Percentiles rank a stretch among this genome's conserved stretches.
phyloP scores from a whole-genome alignment of 2,888 invertebrate species.

The Netelia inedita region DNA sequence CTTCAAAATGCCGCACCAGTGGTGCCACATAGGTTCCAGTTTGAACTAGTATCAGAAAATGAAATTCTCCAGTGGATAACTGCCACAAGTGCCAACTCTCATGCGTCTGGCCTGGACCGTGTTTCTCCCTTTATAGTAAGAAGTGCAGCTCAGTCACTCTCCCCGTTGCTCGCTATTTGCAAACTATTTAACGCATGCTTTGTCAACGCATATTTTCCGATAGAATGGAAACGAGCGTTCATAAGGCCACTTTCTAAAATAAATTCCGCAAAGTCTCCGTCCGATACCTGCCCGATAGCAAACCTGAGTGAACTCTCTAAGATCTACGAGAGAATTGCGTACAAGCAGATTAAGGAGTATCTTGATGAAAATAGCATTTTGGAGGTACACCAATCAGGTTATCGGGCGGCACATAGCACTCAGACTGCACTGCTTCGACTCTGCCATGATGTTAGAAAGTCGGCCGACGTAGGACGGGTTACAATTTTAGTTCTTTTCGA shows the following conservation, averaged over 20 bases:
- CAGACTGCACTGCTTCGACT: conserved; percentile 20
- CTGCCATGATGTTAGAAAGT: neutral
- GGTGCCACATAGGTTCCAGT: no score
- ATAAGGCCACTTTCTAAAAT: conserved; percentile 9
- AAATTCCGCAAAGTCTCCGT: neutral
- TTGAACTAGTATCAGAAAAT: no score
- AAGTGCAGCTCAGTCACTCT: no score
- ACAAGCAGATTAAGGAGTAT: conserved; percentile 1
- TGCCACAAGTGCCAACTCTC: no score
- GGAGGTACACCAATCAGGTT: conserved; percentile 16
- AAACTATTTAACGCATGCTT: neutral
- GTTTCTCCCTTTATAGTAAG: no score
- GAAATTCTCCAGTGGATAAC: no score
- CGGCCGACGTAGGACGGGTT: conserved; percentile 8
- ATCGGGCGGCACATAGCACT: conserved; percentile 11
- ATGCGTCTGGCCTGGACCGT: no score
- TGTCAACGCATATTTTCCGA: neutral
- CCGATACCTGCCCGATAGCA: conserved; percentile 42
- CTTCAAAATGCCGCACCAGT: neutral
- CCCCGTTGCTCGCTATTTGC: no score
- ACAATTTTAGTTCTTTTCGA: conserved; percentile 5
- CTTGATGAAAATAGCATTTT: neutral
- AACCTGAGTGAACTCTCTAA: conserved; percentile 35
- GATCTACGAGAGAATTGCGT: conserved; percentile 21
- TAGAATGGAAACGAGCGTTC: neutral